These are phyloP conservation scores for Leuciscus idus DNA, from an alignment of 2,113 vertebrate genomes.

Conservation along the genomic window DNA sequence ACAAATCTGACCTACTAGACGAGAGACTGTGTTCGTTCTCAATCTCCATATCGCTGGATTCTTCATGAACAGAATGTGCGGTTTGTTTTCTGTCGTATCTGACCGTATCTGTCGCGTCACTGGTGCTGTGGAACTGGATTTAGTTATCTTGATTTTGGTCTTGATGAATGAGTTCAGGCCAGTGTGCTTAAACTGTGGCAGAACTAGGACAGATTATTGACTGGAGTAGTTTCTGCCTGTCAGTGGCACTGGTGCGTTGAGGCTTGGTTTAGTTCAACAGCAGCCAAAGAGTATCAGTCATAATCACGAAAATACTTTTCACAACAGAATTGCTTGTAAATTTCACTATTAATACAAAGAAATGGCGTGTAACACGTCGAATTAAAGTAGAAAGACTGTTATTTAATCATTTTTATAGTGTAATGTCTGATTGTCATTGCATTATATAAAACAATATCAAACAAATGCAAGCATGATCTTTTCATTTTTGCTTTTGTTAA, in stretches of 20 bases:
- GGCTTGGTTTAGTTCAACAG: background rate
- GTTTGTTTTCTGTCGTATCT: background rate
- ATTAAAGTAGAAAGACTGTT: too few species aligned
- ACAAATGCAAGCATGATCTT: too few species aligned
- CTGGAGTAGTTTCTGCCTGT: background rate
- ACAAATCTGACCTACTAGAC: background rate
- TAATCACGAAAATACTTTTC: too few species aligned
- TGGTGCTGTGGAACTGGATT: background rate
- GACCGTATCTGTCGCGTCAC: background rate
- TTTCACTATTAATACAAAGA: too few species aligned
- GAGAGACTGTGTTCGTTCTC: background rate
- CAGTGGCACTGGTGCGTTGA: background rate
- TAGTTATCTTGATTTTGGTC: background rate
- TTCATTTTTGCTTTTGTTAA: background rate
- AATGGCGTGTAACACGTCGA: too few species aligned
- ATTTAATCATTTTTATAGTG: too few species aligned
- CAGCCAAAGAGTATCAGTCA: background rate
- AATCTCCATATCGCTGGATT: background rate
- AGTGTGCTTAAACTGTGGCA: background rate
- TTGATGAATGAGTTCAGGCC: background rate
- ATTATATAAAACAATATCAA: too few species aligned
- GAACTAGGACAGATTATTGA: slow-evolving; percentile 2
- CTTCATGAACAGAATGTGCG: background rate
- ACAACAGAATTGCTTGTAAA: too few species aligned
- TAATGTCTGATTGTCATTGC: too few species aligned